Evolutionary conservation across 53 echinoderm and acorn worm genomes (phyloP).

Genomic region (Patiria pectinifera): DNA sequence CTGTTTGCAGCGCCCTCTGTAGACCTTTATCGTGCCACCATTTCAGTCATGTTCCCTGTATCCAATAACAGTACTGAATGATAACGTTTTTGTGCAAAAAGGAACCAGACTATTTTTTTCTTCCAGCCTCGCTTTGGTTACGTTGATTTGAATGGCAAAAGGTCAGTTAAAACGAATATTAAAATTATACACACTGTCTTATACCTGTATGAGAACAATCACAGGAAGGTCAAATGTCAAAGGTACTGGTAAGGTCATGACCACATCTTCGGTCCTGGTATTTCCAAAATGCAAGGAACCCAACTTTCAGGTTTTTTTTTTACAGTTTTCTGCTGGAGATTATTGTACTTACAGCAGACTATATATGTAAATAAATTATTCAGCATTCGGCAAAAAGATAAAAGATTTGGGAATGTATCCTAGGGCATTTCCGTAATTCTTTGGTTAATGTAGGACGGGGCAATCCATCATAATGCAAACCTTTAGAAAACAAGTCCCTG

Average conservation of each 20-base stretch:
- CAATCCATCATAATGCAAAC: conserved; percentile 3
- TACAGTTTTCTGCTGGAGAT: background rate
- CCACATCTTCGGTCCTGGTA: background rate
- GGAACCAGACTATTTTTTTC: no score
- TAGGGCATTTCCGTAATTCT: conserved; percentile 3
- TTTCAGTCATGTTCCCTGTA: no score
- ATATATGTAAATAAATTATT: background rate
- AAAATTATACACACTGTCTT: no score
- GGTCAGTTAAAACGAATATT: no score
- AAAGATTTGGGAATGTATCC: conserved; percentile 1
- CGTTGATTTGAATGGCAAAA: no score
- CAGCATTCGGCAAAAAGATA: background rate
- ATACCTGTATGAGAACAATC: background rate
- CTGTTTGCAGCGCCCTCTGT: background rate
- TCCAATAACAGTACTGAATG: no score
- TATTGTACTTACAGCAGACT: background rate
- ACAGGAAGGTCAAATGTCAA: background rate
- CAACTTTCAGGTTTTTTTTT: background rate
- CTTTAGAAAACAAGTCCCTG: background rate
- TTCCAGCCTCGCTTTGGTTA: no score
- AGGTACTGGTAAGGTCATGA: background rate
- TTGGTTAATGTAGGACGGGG: background rate
- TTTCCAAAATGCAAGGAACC: background rate
- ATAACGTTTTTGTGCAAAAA: no score
- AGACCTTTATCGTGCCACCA: no score